Evolutionary conservation across 2,888 invertebrate genomes (phyloP).

Genomic region (Homarus gammarus): DNA sequence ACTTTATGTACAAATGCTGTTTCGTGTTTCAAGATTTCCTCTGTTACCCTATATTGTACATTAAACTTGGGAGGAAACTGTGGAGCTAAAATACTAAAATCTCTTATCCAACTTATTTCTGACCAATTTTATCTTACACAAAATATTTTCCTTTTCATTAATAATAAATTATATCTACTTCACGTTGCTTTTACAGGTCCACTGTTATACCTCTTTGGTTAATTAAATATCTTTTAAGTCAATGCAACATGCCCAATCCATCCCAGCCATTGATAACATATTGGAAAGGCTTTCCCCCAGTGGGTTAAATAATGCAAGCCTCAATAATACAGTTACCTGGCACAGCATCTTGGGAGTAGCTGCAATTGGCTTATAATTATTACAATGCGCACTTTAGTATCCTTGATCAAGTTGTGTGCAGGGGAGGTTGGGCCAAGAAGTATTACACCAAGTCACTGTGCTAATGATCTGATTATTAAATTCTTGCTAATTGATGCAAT

Average conservation of each 20-base stretch:
- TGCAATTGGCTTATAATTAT: constrained; percentile 10
- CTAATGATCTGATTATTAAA: constrained; percentile 19
- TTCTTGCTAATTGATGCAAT: constrained; percentile 22
- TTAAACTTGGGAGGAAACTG: constrained; percentile 10
- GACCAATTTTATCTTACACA: constrained; percentile 1
- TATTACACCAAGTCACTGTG: constrained; percentile 32
- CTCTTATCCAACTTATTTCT: neutral
- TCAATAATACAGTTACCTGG: constrained; percentile 3
- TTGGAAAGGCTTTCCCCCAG: constrained; percentile 1
- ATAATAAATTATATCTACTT: neutral
- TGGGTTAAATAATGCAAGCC: neutral
- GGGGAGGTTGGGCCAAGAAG: constrained; percentile 29
- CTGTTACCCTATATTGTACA: constrained; percentile 23
- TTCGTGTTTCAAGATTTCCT: constrained; percentile 47
- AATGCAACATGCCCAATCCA: constrained; percentile 31
- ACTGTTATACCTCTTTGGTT: constrained; percentile 51
- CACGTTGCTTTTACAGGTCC: constrained; percentile 26
- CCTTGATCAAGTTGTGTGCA: constrained; percentile 25
- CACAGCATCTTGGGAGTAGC: neutral
- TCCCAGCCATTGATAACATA: constrained; percentile 19
- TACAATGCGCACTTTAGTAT: neutral
- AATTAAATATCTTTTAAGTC: constrained; percentile 29
- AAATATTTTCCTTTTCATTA: neutral
- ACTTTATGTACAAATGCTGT: constrained; percentile 41
- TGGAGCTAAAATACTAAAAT: constrained; percentile 22